These are phyloP conservation scores for Zeugodacus cucurbitae DNA, from an alignment of 1,140 invertebrate genomes.

Conservation along the genomic window DNA sequence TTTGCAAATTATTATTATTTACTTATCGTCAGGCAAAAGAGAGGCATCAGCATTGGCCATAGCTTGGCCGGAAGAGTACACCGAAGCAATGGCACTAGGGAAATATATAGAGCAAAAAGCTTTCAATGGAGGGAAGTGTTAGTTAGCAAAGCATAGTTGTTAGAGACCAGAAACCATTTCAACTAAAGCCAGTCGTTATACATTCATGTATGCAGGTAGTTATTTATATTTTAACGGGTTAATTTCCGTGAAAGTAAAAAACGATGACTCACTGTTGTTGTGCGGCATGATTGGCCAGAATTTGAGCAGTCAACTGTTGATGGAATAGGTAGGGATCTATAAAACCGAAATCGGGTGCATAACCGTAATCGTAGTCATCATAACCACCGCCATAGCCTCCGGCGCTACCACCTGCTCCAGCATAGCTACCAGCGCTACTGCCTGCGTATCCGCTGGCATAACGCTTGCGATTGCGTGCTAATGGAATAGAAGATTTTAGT, in stretches of 20 bases:
- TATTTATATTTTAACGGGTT: neutral
- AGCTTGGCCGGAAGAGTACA: constrained; percentile 53
- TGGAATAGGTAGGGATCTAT: constrained; percentile 62
- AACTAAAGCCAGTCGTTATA: neutral
- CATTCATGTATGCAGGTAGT: neutral
- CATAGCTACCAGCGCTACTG: constrained; percentile 41
- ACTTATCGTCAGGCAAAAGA: constrained; percentile 43
- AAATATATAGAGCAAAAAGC: constrained; percentile 18
- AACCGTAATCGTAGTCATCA: constrained; percentile 54
- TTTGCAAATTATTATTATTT: constrained; percentile 32
- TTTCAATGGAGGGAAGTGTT: neutral
- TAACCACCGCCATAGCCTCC: constrained; percentile 47
- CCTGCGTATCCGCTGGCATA: neutral
- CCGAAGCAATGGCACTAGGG: constrained; percentile 43
- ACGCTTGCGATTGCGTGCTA: neutral
- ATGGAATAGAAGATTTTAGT: constrained; percentile 27
- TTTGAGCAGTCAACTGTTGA: constrained; percentile 63
- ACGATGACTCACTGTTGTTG: constrained; percentile 55
- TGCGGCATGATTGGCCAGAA: constrained; percentile 59
- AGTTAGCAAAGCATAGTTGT: neutral
- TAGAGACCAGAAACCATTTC: neutral
- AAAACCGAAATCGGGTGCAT: constrained; percentile 51
- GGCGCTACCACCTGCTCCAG: neutral
- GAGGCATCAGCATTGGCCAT: constrained; percentile 58
- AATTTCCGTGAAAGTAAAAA: neutral